Conservation (phyloP, 2,888 invertebrate species). For the Andrena praecox region DNA sequence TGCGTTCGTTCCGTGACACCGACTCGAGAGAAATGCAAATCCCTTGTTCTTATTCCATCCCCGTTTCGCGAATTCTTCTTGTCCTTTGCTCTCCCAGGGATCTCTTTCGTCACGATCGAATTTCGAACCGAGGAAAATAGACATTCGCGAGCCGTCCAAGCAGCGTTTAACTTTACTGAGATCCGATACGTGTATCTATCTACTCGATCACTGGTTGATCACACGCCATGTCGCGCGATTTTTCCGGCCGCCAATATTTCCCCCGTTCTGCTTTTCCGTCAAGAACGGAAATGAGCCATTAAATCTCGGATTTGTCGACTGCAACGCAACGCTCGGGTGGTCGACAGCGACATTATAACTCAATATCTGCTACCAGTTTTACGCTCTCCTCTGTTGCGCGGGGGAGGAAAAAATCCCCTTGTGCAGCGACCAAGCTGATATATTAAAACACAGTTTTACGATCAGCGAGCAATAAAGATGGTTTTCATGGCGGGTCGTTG, state of each 20-base stretch:
- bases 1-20: constrained; percentile 8
- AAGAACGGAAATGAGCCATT: constrained; percentile 1
- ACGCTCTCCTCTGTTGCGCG: background rate
- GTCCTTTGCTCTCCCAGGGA: background rate
- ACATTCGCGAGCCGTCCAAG: background rate
- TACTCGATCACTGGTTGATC: background rate
- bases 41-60: background rate
- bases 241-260: background rate
- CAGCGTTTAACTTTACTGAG: background rate
- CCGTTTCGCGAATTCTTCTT: background rate
- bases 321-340: background rate
- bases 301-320: constrained; percentile 30
- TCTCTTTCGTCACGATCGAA: background rate
- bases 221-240: background rate
- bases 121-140: background rate
- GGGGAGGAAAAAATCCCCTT: constrained; percentile 22
- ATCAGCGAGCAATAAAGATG: constrained; percentile 78
- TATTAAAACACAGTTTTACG: constrained; percentile 75
- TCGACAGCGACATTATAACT: constrained; percentile 21
- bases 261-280: background rate
- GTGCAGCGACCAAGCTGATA: constrained; percentile 43
- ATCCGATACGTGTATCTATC: background rate
- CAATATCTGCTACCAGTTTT: constrained; percentile 32
- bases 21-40: constrained; percentile 38
- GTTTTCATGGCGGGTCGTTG: constrained; percentile 76